phyloP scores from a whole-genome alignment of 2,888 invertebrate genomes.

The Leucania comma region DNA sequence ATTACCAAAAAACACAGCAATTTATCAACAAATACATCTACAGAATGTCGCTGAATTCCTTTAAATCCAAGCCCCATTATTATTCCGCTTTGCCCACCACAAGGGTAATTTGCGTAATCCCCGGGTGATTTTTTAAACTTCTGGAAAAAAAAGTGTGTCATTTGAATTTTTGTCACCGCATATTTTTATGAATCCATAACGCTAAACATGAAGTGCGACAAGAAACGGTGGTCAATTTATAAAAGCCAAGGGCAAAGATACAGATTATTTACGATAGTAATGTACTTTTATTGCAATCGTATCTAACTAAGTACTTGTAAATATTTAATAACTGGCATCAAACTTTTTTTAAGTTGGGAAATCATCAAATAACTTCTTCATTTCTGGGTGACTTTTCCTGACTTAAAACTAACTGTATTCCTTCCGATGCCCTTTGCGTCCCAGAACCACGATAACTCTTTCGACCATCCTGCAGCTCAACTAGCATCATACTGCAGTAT shows the following conservation, averaged over 20 bases:
- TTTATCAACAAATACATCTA: slow-evolving; percentile 85
- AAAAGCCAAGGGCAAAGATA: background rate
- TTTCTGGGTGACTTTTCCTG: too few species aligned
- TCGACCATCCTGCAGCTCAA: too few species aligned
- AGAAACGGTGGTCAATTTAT: background rate
- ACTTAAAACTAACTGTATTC: too few species aligned
- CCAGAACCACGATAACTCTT: too few species aligned
- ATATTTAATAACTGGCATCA: too few species aligned
- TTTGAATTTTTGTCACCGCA: slow-evolving; percentile 27
- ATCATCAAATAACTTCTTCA: too few species aligned
- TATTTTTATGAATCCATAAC: slow-evolving; percentile 29
- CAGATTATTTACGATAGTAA: background rate
- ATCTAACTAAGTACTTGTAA: too few species aligned
- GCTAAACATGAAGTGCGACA: background rate
- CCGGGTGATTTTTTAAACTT: slow-evolving; percentile 58
- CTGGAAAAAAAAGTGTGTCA: slow-evolving; percentile 23
- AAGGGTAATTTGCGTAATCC: slow-evolving; percentile 84
- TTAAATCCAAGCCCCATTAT: slow-evolving; percentile 83
- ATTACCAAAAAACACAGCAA: slow-evolving; percentile 86
- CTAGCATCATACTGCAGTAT: too few species aligned
- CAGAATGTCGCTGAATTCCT: slow-evolving; percentile 78
- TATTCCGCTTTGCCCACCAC: slow-evolving; percentile 82
- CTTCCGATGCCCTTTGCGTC: too few species aligned
- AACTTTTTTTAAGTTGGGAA: too few species aligned
- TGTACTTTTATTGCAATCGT: too few species aligned